A percentile compares a stretch with the other conserved stretches of the same genome.
Conservation (phyloP, 1,140 invertebrate species). For the Anoplolepis gracilipes region DNA sequence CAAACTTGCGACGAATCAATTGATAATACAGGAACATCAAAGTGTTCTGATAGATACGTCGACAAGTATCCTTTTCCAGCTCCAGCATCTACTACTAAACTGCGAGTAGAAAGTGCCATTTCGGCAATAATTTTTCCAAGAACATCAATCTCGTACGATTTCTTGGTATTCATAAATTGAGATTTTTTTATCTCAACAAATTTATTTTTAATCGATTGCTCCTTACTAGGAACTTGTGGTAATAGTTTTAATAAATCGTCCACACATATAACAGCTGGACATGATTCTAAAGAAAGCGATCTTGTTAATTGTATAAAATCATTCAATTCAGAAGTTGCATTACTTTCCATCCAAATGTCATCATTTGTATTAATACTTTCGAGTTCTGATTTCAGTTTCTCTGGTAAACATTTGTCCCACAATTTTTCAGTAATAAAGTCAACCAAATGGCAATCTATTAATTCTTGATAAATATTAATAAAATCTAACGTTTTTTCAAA, state of each 20-base stretch:
- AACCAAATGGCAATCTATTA: slow-evolving; percentile 93
- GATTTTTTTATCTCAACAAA: slow-evolving; percentile 42
- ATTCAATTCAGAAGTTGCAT: slow-evolving; percentile 51
- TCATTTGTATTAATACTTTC: slow-evolving; percentile 76
- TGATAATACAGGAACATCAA: slow-evolving; percentile 91
- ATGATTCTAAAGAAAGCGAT: slow-evolving; percentile 73
- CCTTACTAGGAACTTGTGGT: not conserved
- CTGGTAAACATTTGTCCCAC: slow-evolving; percentile 88
- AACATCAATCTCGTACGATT: slow-evolving; percentile 92
- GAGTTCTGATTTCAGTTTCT: slow-evolving; percentile 86
- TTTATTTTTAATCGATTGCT: slow-evolving; percentile 4
- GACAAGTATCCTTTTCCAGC: slow-evolving; percentile 95
- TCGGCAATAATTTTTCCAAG: slow-evolving; percentile 83
- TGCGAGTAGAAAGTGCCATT: slow-evolving; percentile 67
- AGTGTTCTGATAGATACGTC: slow-evolving; percentile 90
- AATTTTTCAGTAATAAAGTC: slow-evolving; percentile 91
- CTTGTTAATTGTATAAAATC: slow-evolving; percentile 70
- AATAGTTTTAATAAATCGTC: slow-evolving; percentile 58
- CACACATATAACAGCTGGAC: slow-evolving; percentile 55
- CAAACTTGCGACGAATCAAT: slow-evolving; percentile 91
- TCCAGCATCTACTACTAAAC: slow-evolving; percentile 91
- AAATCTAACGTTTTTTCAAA: slow-evolving; percentile 87
- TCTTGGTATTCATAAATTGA: slow-evolving; percentile 93
- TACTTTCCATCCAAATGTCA: slow-evolving; percentile 26
- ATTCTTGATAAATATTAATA: slow-evolving; percentile 87